A percentile compares a stretch with the other conserved stretches of the same genome.
phyloP scores from a whole-genome alignment of 2,113 vertebrate species.

The Cheirogaleus medius region DNA sequence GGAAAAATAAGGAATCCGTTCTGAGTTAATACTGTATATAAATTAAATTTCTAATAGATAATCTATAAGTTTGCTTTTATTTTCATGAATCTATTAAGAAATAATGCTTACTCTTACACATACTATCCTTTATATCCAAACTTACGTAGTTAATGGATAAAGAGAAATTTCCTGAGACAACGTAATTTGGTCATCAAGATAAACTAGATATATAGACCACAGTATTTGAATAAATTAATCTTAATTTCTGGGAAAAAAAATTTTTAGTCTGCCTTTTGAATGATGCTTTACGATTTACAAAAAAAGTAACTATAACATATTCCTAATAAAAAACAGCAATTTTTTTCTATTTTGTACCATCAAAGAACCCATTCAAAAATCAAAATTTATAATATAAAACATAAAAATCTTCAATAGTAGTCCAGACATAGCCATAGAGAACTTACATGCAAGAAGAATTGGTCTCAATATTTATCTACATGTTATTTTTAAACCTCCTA shows the following conservation, averaged over 20 bases:
- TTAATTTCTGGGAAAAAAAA: neutral
- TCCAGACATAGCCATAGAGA: neutral
- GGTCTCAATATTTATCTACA: neutral
- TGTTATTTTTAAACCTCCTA: neutral
- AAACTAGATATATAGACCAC: neutral
- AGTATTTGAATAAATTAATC: neutral
- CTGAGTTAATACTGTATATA: neutral
- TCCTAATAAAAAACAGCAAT: neutral
- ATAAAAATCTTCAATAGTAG: neutral
- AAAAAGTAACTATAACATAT: neutral
- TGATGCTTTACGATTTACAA: neutral
- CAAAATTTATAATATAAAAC: neutral
- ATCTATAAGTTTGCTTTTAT: neutral
- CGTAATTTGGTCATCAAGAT: neutral
- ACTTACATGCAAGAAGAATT: neutral
- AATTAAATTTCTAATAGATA: neutral
- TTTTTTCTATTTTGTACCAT: neutral
- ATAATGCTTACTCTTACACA: neutral
- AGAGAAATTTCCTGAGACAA: neutral
- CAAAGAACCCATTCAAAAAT: neutral
- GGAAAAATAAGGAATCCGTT: neutral
- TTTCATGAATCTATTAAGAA: slow-evolving; percentile 18
- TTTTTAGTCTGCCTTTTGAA: neutral
- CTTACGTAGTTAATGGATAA: neutral
- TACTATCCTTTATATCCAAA: neutral